phyloP scores from a whole-genome alignment of 1,140 invertebrate species.

The Berghia stephanieae region DNA sequence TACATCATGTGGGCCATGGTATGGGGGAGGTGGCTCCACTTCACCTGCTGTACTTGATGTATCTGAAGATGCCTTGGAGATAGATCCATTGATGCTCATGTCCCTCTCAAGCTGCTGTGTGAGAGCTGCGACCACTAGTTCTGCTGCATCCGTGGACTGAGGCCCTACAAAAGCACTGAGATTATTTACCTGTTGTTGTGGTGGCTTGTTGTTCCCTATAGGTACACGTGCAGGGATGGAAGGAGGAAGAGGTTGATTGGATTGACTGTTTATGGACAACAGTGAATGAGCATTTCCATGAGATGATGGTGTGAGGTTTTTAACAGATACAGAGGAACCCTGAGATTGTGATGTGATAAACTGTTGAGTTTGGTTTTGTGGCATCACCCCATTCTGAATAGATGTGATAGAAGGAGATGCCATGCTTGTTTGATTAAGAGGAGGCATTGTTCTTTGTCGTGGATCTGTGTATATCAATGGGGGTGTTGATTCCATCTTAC shows the following conservation, averaged over 20 bases:
- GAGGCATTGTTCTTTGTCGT: conserved; percentile 40
- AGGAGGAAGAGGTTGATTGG: conserved; percentile 37
- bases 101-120: conserved; percentile 66
- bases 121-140: conserved; percentile 65
- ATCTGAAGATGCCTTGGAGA: conserved; percentile 40
- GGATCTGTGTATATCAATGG: conserved; percentile 51
- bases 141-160: conserved; percentile 64
- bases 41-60: conserved; percentile 31
- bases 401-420: conserved; percentile 76
- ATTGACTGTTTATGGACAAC: too few relatives aligned
- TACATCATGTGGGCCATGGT: conserved; percentile 64
- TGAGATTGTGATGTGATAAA: conserved; percentile 13
- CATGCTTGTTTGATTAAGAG: conserved; percentile 38
- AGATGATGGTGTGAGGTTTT: neutral
- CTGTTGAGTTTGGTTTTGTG: too few relatives aligned
- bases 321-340: conserved; percentile 20
- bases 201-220: conserved; percentile 83
- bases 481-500: conserved; percentile 52
- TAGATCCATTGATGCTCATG: conserved; percentile 44
- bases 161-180: too few relatives aligned
- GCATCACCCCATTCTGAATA: too few relatives aligned
- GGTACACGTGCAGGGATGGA: conserved; percentile 56
- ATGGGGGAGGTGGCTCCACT: conserved; percentile 60
- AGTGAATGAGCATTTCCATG: too few relatives aligned
- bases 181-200: conserved; percentile 46